Evolutionary conservation across 2,888 invertebrate species (phyloP), one percentile per base, ranked within the genome.

Genomic region (Oscheius sp.): DNA sequence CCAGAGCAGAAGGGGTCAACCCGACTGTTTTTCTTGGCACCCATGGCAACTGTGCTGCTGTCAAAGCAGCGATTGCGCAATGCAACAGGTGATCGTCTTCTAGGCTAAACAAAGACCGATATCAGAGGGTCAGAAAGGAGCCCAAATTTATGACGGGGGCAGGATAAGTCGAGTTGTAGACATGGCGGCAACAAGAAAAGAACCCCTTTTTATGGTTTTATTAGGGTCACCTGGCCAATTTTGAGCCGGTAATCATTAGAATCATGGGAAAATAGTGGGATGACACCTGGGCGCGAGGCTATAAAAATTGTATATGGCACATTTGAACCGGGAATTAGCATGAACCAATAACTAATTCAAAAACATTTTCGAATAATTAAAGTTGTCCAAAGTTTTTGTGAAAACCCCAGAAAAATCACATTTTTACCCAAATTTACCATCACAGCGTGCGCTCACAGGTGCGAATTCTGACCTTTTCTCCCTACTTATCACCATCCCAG

Each of bases 21-120:
- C 12, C n/a, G 61, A 43, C 61, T 69, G 69, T 58, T 53, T 21
- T 46, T 25, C 23, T 29, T 13, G 7, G 52, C 21, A 53, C 43
- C 13, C 55, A 29, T 55, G 12, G 18, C 29, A 25, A 16, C 12
- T 21, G 23, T 21, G 35, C 35, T n/a, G 18, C 56, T 45, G 58
- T 55, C 69, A 69, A 55, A 56, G 23, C 56, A 53, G 6, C n/a
- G n/a, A 23, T 69, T 69, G 69, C 69, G 69, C 56, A 69, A 69
- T 23, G 52, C 66, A 66, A 66, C 66, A 66, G 66, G 66, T 66
- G 66, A 66, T 52, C 64, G 23, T 9, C 9, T 9, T 2, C 49
- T 6, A 52, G 52, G 7, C 61, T 61, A 61, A 61, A 61, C 61
- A 61, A 61, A 61, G 61, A 61, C 35, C n/a, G 9, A 41, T 41